phyloP scores from a whole-genome alignment of 2,888 invertebrate species.

The Campopleginae sp. region DNA sequence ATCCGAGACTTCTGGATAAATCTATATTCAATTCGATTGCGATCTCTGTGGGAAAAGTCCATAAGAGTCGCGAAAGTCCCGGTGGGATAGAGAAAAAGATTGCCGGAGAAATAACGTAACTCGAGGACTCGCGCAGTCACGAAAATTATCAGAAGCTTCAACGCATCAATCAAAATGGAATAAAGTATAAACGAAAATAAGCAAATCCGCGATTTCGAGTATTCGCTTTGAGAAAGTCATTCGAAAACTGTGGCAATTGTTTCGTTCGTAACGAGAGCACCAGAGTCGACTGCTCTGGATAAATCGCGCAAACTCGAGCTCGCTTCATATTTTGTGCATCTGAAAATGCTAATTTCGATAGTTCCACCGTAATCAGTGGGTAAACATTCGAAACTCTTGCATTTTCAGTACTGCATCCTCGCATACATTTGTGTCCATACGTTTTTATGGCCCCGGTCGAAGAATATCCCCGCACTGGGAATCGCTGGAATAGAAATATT shows the following conservation, averaged over 20 bases:
- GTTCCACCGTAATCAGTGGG: conserved; percentile 1
- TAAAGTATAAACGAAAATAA: background rate
- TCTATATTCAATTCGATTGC: conserved; percentile 58
- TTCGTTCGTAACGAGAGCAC: background rate
- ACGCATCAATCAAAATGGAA: background rate
- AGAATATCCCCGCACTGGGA: conserved; percentile 42
- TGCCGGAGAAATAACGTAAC: conserved; percentile 37
- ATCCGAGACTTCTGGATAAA: conserved; percentile 59
- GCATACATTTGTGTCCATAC: conserved; percentile 18
- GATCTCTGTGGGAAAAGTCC: conserved; percentile 66
- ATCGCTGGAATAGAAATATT: conserved; percentile 55
- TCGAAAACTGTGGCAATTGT: background rate
- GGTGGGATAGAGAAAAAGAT: conserved; percentile 19
- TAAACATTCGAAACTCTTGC: conserved; percentile 21
- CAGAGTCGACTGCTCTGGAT: background rate
- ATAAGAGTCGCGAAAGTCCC: conserved; percentile 34
- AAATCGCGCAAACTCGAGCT: background rate
- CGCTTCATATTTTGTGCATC: background rate
- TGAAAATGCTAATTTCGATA: background rate
- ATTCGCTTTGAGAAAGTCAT: background rate
- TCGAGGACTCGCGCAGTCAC: background rate
- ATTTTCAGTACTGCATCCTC: background rate
- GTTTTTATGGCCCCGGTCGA: conserved; percentile 1
- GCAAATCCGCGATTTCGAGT: background rate
- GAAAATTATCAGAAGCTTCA: conserved; percentile 9